A percentile compares a stretch with the other conserved stretches of the same genome.
These are phyloP conservation scores for Brachionus paranguensis DNA, from an alignment of 1,140 invertebrate genomes.

Conservation along the genomic window DNA sequence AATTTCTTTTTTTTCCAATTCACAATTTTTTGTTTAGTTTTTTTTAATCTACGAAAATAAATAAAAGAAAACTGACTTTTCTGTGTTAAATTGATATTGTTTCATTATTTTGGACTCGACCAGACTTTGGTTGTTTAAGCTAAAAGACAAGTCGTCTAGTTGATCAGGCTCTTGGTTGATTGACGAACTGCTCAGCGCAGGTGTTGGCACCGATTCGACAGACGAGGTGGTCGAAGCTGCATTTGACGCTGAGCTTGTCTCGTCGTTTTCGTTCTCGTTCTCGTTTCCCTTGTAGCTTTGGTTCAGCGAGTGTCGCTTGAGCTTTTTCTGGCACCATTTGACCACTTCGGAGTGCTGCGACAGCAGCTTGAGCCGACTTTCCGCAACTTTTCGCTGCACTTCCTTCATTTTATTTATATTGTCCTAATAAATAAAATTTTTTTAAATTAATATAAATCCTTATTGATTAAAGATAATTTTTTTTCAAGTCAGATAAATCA, in stretches of 20 bases:
- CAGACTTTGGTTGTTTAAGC: slow-evolving; percentile 16
- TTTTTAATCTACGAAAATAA: slow-evolving; percentile 1
- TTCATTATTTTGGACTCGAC: slow-evolving; percentile 39
- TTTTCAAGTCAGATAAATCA: not conserved
- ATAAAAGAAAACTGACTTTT: slow-evolving; percentile 37
- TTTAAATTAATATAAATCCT: not conserved
- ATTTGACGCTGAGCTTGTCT: not conserved
- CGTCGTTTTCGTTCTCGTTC: not conserved
- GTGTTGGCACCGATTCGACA: not conserved
- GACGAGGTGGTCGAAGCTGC: not conserved
- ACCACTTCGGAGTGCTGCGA: slow-evolving; percentile 50
- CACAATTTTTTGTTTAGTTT: not conserved
- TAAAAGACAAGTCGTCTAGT: slow-evolving; percentile 8
- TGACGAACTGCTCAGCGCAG: not conserved
- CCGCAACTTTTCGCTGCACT: slow-evolving; percentile 48
- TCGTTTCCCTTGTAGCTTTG: not conserved
- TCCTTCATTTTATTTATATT: slow-evolving; percentile 58
- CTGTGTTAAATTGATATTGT: slow-evolving; percentile 29
- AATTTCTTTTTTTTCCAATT: not conserved
- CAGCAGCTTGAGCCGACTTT: slow-evolving; percentile 49
- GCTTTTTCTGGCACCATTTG: slow-evolving; percentile 42
- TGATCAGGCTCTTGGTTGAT: not conserved
- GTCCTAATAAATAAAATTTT: slow-evolving; percentile 41
- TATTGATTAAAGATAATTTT: no score
- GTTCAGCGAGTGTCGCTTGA: not conserved